Conservation (phyloP, 2,888 invertebrate genomes). For the Drosophila imparisetae region DNA sequence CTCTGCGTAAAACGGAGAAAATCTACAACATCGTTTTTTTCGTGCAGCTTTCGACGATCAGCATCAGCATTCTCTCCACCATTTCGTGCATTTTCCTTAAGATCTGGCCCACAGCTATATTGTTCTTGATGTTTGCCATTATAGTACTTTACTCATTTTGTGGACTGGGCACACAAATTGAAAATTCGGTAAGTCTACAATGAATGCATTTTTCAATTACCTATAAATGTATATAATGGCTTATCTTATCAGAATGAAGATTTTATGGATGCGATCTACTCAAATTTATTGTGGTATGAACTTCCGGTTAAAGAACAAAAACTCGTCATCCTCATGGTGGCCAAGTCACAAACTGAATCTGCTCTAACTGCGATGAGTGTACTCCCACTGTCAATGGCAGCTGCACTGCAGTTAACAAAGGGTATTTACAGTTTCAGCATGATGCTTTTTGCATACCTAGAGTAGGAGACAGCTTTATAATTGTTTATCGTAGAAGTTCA, state of each 20-base stretch:
- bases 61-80: constrained; percentile 56
- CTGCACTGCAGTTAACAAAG: constrained; percentile 66
- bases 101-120: constrained; percentile 70
- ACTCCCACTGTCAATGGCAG: constrained; percentile 60
- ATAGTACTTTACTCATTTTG: constrained; percentile 69
- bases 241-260: constrained; percentile 47
- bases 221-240: neutral
- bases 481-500: neutral
- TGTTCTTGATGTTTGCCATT: constrained; percentile 53
- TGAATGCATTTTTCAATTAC: neutral
- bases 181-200: constrained; percentile 55
- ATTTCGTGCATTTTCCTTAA: constrained; percentile 64
- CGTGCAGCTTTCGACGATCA: constrained; percentile 56
- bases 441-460: constrained; percentile 58
- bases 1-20: constrained; percentile 46
- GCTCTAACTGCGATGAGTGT: constrained; percentile 53
- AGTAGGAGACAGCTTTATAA: constrained; percentile 1
- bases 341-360: constrained; percentile 56
- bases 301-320: constrained; percentile 59
- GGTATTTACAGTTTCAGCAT: constrained; percentile 67
- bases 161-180: constrained; percentile 70
- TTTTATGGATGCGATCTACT: constrained; percentile 51
- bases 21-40: constrained; percentile 60
- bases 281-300: constrained; percentile 67
- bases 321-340: constrained; percentile 62